Conservation (phyloP, 2,113 vertebrate genomes). For the Heloderma charlesbogerti region DNA sequence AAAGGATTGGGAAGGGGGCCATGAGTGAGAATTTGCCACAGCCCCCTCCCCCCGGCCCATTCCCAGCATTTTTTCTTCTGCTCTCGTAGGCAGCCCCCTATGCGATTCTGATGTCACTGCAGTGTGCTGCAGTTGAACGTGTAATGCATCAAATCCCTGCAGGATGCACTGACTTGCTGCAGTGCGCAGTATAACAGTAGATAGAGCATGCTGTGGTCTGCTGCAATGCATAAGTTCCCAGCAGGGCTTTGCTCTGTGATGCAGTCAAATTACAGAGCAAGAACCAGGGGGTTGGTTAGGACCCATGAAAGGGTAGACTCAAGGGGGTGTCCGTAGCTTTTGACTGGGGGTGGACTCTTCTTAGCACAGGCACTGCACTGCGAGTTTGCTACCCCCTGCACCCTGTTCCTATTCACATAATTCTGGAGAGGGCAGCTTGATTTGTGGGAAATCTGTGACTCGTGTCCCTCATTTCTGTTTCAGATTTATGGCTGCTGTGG, state of each 20-base stretch:
- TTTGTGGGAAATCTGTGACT: not conserved
- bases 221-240: not conserved
- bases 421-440: not conserved
- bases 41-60: not conserved
- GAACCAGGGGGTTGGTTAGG: not conserved
- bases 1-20: not conserved
- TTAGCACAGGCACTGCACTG: not conserved
- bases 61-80: not conserved
- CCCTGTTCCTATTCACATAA: not conserved
- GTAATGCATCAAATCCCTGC: slow-evolving; percentile 65
- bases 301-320: not conserved
- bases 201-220: not conserved
- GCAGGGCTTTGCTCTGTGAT: not conserved
- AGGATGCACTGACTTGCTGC: slow-evolving; percentile 33
- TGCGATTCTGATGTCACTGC: slow-evolving; percentile 43
- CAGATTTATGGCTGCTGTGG: not conserved
- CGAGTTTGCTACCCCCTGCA: not conserved
- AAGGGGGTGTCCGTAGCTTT: not conserved
- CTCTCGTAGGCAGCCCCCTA: slow-evolving; percentile 48
- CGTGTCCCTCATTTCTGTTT: not conserved
- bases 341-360: not conserved
- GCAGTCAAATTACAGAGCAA: not conserved
- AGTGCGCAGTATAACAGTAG: not conserved
- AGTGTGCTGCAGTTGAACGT: slow-evolving; percentile 68
- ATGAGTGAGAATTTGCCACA: not conserved